phyloP scores from a whole-genome alignment of 2,113 vertebrate genomes.

The Chrysemys picta region DNA sequence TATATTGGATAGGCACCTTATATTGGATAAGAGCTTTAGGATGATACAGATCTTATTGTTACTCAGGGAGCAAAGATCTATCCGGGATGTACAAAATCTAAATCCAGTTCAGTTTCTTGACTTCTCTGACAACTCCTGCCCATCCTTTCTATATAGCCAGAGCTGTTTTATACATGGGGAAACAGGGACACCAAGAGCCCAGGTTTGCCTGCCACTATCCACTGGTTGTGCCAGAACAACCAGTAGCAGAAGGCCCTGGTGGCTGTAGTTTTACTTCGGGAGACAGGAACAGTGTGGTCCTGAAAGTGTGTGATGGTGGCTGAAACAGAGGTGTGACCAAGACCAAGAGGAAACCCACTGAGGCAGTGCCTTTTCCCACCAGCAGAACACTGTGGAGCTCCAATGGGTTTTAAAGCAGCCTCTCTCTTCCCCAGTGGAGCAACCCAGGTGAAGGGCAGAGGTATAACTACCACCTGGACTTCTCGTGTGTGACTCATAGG shows the following conservation, averaged over 20 bases:
- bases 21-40: neutral
- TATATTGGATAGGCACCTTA: neutral
- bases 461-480: neutral
- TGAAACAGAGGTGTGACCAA: conserved; percentile 3
- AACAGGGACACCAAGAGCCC: neutral
- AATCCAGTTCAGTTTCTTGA: neutral
- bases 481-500: fast-evolving
- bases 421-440: neutral
- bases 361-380: neutral
- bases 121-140: neutral
- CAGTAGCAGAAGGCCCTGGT: conserved; percentile 57
- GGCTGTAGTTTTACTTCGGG: conserved; percentile 50
- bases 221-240: conserved; percentile 64
- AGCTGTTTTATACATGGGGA: neutral
- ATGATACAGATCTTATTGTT: neutral
- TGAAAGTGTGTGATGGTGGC: conserved; percentile 25
- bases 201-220: conserved; percentile 57
- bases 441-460: neutral
- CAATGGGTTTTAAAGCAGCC: neutral
- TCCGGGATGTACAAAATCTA: neutral
- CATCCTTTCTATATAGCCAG: neutral
- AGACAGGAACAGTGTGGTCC: conserved; percentile 28
- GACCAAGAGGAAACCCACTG: neutral
- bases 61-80: neutral
- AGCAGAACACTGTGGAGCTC: fast-evolving